Base-by-base conservation (phyloP, 2,113 vertebrate species). In the Tragulus kanchil region DNA sequence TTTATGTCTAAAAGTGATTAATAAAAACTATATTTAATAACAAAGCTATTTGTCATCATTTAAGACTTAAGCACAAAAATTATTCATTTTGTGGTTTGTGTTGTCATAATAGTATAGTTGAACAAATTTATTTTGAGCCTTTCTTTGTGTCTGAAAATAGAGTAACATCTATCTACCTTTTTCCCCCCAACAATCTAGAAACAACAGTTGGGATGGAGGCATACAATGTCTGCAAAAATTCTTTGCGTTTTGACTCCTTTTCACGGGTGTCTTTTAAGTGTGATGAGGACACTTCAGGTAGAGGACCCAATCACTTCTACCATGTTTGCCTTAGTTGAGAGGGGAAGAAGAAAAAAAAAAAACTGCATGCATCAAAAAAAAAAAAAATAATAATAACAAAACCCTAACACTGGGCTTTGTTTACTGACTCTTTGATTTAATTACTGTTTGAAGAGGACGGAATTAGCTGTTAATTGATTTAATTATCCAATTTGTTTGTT, bases 381-480 rank as follows among this genome's bases (percentile, higher is more conserved):
- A 36, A 36, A 36, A 36, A 36, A 36, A 36, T 36, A 36, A 36
- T 36, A 36, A 36, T 36, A 36, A 36, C 36, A 36, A 73, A 45
- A 1, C 69, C 69, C 69, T 73, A 73, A 99, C 99, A 98, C 99
- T 98, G 98, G 98, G 98, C 99, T 99, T 99, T 99, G 99, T 99
- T 99, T 99, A 99, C 99, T 99, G 99, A 99, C 98, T 99, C 98
- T 99, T 99, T 99, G 99, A 99, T 99, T 99, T 99, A 99, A 99
- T 99, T 99, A 99, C 98, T 99, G 98, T 99, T 99, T 99, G 99
- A 99, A 99, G 99, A 99, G 99, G 99, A 99, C 98, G 98, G 99
- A 99, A 99, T 99, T 99, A 99, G 99, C 99, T 98, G 98, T 99
- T 99, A 99, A 99, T 99, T 99, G 99, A 99, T 99, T 99, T 99